These are phyloP conservation scores for Hypotaenidia okinawae DNA, from an alignment of 2,797 vertebrate species.

Conservation along the genomic window DNA sequence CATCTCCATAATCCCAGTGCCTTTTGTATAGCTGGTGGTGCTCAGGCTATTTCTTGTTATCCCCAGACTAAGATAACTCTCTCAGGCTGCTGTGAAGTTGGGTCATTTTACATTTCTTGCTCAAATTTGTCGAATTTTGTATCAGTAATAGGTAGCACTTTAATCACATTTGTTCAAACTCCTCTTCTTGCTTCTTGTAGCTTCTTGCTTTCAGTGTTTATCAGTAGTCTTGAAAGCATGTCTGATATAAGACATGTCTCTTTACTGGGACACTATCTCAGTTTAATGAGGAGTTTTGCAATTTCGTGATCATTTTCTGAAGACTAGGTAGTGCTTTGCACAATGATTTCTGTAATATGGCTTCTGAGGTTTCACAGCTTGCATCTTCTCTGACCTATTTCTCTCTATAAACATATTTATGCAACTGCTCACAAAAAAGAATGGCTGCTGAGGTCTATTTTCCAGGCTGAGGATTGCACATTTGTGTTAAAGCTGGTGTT, in stretches of 20 bases:
- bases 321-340: not conserved
- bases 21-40: not conserved
- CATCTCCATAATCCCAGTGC: not conserved
- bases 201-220: constrained; percentile 60
- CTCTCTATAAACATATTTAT: constrained; percentile 1
- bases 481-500: not conserved
- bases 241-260: constrained; percentile 17
- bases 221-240: constrained; percentile 40
- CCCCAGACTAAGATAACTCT: not conserved
- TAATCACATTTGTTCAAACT: constrained; percentile 50
- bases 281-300: constrained; percentile 58
- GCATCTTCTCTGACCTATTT: constrained; percentile 6
- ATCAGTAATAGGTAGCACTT: constrained; percentile 53
- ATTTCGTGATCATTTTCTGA: constrained; percentile 39
- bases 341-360: not conserved
- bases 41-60: not conserved
- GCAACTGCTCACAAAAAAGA: not conserved
- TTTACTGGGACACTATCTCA: constrained; percentile 43
- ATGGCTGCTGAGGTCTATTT: not conserved
- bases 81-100: not conserved
- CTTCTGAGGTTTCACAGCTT: constrained; percentile 18
- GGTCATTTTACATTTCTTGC: constrained; percentile 34
- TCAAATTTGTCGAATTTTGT: constrained; percentile 40
- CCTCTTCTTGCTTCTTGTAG: not conserved
- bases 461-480: not conserved